Conservation (phyloP, 1,140 invertebrate species). For the Lepidurus arcticus region DNA sequence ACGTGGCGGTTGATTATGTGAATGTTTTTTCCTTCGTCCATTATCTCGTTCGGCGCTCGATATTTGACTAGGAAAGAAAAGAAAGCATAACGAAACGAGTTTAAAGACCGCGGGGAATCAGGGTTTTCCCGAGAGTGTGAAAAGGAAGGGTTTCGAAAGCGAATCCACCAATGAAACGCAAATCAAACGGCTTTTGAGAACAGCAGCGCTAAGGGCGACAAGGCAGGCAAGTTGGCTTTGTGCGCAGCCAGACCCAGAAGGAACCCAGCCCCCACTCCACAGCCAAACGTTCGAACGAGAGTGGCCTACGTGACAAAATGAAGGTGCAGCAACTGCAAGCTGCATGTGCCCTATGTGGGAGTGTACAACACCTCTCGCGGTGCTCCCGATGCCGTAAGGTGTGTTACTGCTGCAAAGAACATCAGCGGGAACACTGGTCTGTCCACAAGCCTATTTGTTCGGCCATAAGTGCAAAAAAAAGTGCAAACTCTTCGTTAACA, state of each 20-base stretch:
- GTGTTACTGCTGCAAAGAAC: conserved; percentile 71
- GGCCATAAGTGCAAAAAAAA: not conserved
- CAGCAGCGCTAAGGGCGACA: conserved; percentile 12
- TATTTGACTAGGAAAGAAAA: not conserved
- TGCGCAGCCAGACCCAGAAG: not conserved
- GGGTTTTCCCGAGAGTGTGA: not conserved
- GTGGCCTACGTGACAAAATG: conserved; percentile 33
- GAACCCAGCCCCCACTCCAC: conserved; percentile 1
- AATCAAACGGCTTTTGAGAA: not conserved
- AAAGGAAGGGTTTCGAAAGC: not conserved
- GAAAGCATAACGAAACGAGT: not conserved
- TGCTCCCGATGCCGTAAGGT: conserved; percentile 64
- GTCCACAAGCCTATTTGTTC: conserved; percentile 55
- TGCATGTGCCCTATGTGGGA: conserved; percentile 60
- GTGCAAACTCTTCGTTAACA: not conserved
- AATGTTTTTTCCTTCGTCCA: not conserved
- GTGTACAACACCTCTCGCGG: conserved; percentile 58
- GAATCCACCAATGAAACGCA: not conserved
- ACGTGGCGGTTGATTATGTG: not conserved
- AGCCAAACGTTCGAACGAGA: conserved; percentile 6
- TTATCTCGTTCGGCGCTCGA: not conserved
- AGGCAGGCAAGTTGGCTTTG: not conserved
- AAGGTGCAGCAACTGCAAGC: conserved; percentile 27
- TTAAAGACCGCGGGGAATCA: not conserved
- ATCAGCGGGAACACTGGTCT: conserved; percentile 70